Evolutionary conservation across 92 coral and sea anemone genomes (phyloP), one percentile per base, ranked within the genome.

Genomic region (Epizoanthus ramosus): DNA sequence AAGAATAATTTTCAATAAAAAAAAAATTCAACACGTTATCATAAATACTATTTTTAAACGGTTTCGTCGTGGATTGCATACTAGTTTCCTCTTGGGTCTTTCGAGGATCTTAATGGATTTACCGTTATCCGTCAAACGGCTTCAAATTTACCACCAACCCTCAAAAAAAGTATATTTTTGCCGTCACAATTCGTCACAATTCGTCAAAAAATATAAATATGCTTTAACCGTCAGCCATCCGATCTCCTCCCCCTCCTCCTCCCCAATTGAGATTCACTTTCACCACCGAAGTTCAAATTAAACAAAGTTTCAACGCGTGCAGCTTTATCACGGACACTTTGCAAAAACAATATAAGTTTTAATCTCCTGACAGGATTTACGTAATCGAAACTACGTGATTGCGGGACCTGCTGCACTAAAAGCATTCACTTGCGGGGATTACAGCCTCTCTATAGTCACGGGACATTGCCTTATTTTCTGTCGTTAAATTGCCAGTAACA

Each of bases 371-470:
- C 35, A 21, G 15, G 13, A 63, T 63, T 50, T 9, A 50, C 54
- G 54, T 50, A 50, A 9, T 50, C 54, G 68, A 21, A 22, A 28
- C 14, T 21, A 63, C 68, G 68, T 23, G 31, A 63, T 21, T 21
- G 54, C 16, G 54, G 31, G 28, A 23, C 31, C 68, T 63, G 23
- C 16, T 7, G 66, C 35, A 63, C 31, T 63, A 3, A 63, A 63
- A 63, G 68, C 5, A 63, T 63, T 63, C 68, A 5, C 28, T 63
- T 63, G 68, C 31, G 25, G 28, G 68, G 68, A 63, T 63, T 63
- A 63, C 6, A 35, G 23, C 16, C 24, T 21, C 19, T 63, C 19
- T 9, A 50, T 9, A 50, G 54, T 12, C 54, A 50, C 43, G 43
- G 43, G 43, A n/a, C 25, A 2, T n/a, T 58, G 5, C 9, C 23